Base-by-base conservation (phyloP, 2,888 invertebrate genomes). In the Azorinus chamasolen region DNA sequence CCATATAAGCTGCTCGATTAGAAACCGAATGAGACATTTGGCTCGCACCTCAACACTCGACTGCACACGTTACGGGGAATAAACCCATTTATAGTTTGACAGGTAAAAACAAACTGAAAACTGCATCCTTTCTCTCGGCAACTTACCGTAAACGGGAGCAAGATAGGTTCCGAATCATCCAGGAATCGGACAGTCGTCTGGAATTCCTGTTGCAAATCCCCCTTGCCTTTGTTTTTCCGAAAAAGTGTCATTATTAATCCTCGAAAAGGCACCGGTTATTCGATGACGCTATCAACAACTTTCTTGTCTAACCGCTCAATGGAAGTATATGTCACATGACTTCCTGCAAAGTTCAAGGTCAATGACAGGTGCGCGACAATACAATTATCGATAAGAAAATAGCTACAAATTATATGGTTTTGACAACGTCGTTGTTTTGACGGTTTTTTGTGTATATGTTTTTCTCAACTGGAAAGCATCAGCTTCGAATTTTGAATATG, bases 91-190 rank as follows among this genome's bases (percentile, higher is more conserved):
- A n/a, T 32, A 10, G 32, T 32, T 32, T 32, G 32, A 32, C 32
- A 32, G 32, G 32, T 32, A 32, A 32, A 32, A 32, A 32, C 32
- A 32, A 32, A 32, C 32, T 10, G 32, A 32, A 32, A 32, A 32
- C 32, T 10, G 32, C 4, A 32, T 32, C 32, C 10, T 6, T 6
- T 32, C 32, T 32, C 4, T 4, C 32, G 39, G 45, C 51, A 69
- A 66, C 88, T 85, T 85, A 92, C 92, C 90, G 91, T 91, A 77
- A 90, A 92, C 43, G 89, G 86, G 48, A 92, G 80, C 54, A 90
- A 88, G 58, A 92, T 87, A 27, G 92, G 90, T 51, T 92, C 92
- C 16, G 91, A 90, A 80, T 92, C 91, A 79, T 92, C 92, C 79
- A 92, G 79, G 78, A 92, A 92, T 43, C 92, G 85, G 32, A 92